Base-by-base conservation (phyloP, 2,888 invertebrate genomes). In the Drosophila paramelanica region DNA sequence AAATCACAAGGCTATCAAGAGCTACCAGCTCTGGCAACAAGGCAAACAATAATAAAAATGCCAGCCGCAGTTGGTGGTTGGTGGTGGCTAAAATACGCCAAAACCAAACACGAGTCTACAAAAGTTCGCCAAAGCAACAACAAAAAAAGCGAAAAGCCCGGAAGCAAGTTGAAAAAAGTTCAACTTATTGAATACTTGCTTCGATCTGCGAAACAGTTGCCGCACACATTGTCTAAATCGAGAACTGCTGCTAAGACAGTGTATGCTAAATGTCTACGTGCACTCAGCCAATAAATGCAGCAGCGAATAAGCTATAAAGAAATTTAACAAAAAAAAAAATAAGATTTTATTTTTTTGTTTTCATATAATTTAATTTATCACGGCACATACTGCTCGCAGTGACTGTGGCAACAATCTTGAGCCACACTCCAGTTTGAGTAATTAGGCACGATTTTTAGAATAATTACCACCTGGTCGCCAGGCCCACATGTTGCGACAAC, bases 1-100 rank as follows among this genome's bases (percentile, higher is more conserved):
- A 86, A 86, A 83, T 85, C 89, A 84, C 85, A 85, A 85, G 85
- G 89, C 89, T 85, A 89, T 85, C 85, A 72, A 80, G 62, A 77
- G 66, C 68, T 53, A 38, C 47, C 57, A 52, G 49, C 60, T 55
- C 45, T 43, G 55, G 42, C 60, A 61, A 67, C 52, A 57, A 57
- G 46, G 58, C 62, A 67, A 76, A 86, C 77, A 86, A 86, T 83
- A 86, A 85, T 84, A 83, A 85, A 86, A 88, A 85, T 85, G 88
- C 89, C 88, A 87, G 56, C 71, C 79, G 70, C 85, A 87, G 87
- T 88, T 85, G 88, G 36, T 36, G 36, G 87, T 88, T 85, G 88
- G 65, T 85, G 88, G 65, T 74, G 78, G 84, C 79, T 79, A 65
- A 80, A 83, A 68, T 62, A 70, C 59, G 33, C 50, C 33, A 47